phyloP scores from a whole-genome alignment of 2,113 vertebrate genomes.

The Zingel zingel region DNA sequence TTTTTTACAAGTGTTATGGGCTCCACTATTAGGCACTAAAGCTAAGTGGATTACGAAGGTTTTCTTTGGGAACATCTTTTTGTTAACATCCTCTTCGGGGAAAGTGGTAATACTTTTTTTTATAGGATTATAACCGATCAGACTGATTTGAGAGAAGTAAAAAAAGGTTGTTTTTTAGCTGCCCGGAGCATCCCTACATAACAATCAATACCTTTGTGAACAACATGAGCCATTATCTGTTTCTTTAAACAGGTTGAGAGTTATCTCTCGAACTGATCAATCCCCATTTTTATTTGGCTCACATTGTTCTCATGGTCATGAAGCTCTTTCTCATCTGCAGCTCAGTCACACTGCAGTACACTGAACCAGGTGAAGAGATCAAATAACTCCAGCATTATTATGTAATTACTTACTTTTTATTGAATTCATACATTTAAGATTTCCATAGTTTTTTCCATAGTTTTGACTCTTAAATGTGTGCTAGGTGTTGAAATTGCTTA shows the following conservation, averaged over 20 bases:
- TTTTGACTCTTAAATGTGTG: not conserved
- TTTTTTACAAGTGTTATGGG: not conserved
- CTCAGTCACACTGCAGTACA: not conserved
- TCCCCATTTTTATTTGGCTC: not conserved
- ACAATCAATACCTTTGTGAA: not conserved
- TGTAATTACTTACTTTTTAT: not conserved
- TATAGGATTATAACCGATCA: constrained; percentile 5
- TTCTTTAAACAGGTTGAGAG: not conserved
- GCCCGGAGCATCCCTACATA: not conserved
- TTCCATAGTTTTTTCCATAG: too few species aligned
- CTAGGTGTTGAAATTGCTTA: not conserved
- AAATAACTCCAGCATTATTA: not conserved
- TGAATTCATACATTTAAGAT: not conserved
- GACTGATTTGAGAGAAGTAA: not conserved
- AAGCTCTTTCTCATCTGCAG: not conserved
- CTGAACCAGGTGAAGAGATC: not conserved
- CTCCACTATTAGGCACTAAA: not conserved
- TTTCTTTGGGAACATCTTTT: not conserved
- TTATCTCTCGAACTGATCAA: not conserved
- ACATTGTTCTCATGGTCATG: not conserved
- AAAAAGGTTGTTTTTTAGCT: not conserved
- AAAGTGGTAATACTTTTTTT: not conserved
- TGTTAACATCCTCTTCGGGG: not conserved
- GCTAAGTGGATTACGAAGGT: not conserved
- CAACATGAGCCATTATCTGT: not conserved